Base-by-base conservation (phyloP, 2,888 invertebrate species). In the Drosophila gaucha region DNA sequence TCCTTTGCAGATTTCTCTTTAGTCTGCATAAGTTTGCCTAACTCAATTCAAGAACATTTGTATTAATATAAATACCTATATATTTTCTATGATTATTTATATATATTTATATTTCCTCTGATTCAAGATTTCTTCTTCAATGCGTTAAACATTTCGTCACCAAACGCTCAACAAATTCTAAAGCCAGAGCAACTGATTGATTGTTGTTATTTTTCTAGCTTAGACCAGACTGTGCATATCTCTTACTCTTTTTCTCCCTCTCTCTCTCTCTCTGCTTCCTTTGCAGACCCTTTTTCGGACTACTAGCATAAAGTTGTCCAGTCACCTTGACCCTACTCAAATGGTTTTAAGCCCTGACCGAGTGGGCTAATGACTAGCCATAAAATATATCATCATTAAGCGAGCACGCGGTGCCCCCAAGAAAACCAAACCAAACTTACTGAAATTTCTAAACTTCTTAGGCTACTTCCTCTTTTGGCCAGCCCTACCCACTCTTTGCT, bases 351-450 rank as follows among this genome's bases (percentile, higher is more conserved):
- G 56, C 60, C 63, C 57, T 54, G 39, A 38, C 63, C 50, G 51
- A 57, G 51, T 44, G 59, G 50, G 60, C 69, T 74, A 80, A 80
- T 78, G 80, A 80, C 70, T 66, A 50, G 73, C 76, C 67, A 59
- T 70, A 73, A 70, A 75, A 71, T 80, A 75, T 80, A 80, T 71
- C 84, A 80, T 80, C 82, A 82, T 80, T 80, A 84, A n/a, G 41
- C 24, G n/a, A 70, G 68, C 59, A 56, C 14, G 36, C 28, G 16
- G 10, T n/a, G 10, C 6, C 12, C 6, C 3, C 26, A 24, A 14
- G 20, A 47, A 39, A 49, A 35, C 64, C 49, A 39, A 73, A 68
- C 46, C 74, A 68, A 66, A 51, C 76, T 80, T 71, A 54, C 62
- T 44, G 30, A 26, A 60, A 54, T 63, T 74, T 49, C 62, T 68